phyloP scores from a whole-genome alignment of 2,797 vertebrate species.

The Chrosomus eos region DNA sequence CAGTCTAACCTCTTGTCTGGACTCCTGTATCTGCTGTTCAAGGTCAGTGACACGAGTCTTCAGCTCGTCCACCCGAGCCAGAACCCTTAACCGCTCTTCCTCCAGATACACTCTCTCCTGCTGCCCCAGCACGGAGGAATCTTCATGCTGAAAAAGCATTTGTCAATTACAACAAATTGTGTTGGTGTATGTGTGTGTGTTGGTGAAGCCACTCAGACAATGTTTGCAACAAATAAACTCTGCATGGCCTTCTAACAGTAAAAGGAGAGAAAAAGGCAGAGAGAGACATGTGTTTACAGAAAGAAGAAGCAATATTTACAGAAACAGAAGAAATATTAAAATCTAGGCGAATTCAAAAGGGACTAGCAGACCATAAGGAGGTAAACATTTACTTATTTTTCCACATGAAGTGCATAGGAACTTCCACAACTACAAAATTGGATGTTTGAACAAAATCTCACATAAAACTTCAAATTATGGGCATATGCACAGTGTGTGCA shows the following conservation, averaged over 20 bases:
- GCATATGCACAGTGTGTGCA: neutral
- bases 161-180: neutral
- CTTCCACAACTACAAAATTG: neutral
- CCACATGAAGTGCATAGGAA: neutral
- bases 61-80: slow-evolving; percentile 84
- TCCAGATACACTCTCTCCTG: slow-evolving; percentile 83
- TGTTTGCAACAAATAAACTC: slow-evolving; percentile 10
- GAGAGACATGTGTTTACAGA: neutral
- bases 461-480: neutral
- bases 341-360: slow-evolving; percentile 32
- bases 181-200: neutral
- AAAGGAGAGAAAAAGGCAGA: neutral
- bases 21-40: slow-evolving; percentile 94
- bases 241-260: slow-evolving; percentile 3
- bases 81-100: slow-evolving; percentile 82
- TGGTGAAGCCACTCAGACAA: neutral
- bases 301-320: neutral
- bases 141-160: slow-evolving; percentile 82
- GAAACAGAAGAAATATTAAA: slow-evolving; percentile 5
- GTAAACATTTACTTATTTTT: slow-evolving; percentile 13
- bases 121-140: slow-evolving; percentile 65
- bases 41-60: slow-evolving; percentile 88
- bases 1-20: slow-evolving; percentile 84
- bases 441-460: neutral
- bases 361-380: slow-evolving; percentile 14